Conservation (phyloP, 2,797 vertebrate species). For the Artibeus jamaicensis region DNA sequence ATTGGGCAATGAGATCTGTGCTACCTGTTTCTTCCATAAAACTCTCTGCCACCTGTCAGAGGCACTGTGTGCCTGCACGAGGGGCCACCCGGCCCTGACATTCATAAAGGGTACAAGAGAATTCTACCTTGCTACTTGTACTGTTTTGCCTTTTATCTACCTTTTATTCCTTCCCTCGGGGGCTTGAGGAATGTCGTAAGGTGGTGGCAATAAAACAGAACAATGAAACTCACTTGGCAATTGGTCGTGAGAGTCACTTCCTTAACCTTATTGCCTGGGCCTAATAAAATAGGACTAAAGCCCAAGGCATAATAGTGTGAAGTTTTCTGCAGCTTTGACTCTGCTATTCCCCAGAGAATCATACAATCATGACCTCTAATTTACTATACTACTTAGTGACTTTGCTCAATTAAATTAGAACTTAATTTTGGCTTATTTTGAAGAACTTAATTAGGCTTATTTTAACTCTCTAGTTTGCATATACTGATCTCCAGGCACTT, state of each 20-base stretch:
- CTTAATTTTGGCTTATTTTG: neutral
- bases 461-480: neutral
- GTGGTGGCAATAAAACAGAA: neutral
- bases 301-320: neutral
- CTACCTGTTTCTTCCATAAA: neutral
- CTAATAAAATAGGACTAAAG: neutral
- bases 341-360: neutral
- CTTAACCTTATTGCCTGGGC: neutral
- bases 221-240: constrained; percentile 6
- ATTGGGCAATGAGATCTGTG: neutral
- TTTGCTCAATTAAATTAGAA: neutral
- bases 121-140: neutral
- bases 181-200: neutral
- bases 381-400: neutral
- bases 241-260: constrained; percentile 17
- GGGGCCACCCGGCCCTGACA: neutral
- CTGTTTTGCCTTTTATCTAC: constrained; percentile 2
- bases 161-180: neutral
- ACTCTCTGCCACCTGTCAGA: neutral
- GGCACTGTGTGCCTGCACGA: neutral
- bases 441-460: neutral
- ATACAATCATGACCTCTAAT: neutral
- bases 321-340: constrained; percentile 4
- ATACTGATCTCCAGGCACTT: neutral
- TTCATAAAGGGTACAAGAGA: neutral